phyloP scores from a whole-genome alignment of 2,888 invertebrate species.

The Beris morrisii region DNA sequence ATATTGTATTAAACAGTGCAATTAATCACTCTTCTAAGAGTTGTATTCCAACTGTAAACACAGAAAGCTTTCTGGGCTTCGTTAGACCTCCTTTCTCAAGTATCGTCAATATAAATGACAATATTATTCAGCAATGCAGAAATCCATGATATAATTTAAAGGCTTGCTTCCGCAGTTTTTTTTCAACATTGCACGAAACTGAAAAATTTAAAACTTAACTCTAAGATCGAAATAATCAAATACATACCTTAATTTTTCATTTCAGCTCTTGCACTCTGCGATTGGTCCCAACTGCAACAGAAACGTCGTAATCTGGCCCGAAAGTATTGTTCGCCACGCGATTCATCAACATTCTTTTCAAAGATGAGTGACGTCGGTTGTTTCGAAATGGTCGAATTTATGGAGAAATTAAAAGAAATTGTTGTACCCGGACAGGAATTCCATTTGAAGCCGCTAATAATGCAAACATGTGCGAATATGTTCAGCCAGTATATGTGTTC shows the following conservation, averaged over 20 bases:
- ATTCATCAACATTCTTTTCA: constrained; percentile 70
- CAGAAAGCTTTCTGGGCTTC: too few species aligned
- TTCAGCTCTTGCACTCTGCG: constrained; percentile 82
- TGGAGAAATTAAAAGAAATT: constrained; percentile 60
- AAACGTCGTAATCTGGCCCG: constrained; percentile 76
- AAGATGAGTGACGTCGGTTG: constrained; percentile 72
- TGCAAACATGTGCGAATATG: constrained; percentile 79
- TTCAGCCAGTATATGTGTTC: constrained; percentile 86
- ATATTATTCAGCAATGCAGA: too few species aligned
- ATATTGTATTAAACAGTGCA: too few species aligned
- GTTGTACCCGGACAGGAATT: constrained; percentile 54
- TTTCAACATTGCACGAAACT: too few species aligned
- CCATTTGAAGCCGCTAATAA: constrained; percentile 70
- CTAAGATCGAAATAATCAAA: too few species aligned
- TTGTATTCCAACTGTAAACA: too few species aligned
- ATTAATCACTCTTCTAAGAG: too few species aligned
- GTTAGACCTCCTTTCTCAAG: too few species aligned
- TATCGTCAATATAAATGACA: too few species aligned
- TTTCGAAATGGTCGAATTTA: constrained; percentile 65
- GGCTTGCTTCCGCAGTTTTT: too few species aligned
- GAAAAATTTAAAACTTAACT: too few species aligned
- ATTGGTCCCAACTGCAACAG: constrained; percentile 83
- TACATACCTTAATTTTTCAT: constrained; percentile 41
- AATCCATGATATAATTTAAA: too few species aligned
- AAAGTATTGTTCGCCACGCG: constrained; percentile 78